Percentiles rank a stretch among this genome's conserved stretches.
These are phyloP conservation scores for Prosapia bicincta DNA, from an alignment of 2,888 invertebrate genomes.

Conservation along the genomic window DNA sequence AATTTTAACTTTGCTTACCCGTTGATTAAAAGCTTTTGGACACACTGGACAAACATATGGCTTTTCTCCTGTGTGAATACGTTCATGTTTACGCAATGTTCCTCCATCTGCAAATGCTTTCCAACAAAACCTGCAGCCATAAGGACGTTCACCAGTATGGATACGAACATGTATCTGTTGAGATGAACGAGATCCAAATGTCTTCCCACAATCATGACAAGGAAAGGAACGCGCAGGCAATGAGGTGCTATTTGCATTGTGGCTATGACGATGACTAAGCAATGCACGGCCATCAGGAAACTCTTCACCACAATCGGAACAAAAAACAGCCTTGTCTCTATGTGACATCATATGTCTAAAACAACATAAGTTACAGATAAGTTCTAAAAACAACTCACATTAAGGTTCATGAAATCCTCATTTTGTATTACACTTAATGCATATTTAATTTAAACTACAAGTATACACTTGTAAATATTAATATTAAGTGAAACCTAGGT, in stretches of 20 bases:
- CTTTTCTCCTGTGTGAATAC: constrained; percentile 81
- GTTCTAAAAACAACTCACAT: constrained; percentile 4
- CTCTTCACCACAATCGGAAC: constrained; percentile 66
- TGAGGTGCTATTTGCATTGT: constrained; percentile 43
- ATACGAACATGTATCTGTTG: constrained; percentile 79
- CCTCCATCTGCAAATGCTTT: constrained; percentile 88
- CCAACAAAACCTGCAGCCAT: constrained; percentile 83
- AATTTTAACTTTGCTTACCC: too few species aligned
- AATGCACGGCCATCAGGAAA: constrained; percentile 66
- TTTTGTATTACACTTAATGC: too few species aligned
- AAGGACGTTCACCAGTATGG: constrained; percentile 80
- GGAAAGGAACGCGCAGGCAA: constrained; percentile 64
- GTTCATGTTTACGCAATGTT: constrained; percentile 77
- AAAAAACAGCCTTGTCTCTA: constrained; percentile 65
- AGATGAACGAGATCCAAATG: constrained; percentile 63
- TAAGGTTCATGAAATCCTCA: too few species aligned
- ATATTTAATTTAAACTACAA: too few species aligned
- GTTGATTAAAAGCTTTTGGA: constrained; percentile 82
- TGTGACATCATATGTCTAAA: constrained; percentile 64
- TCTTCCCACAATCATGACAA: constrained; percentile 79
- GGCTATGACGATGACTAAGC: constrained; percentile 67
- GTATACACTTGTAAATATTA: too few species aligned
- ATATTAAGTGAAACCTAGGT: too few species aligned
- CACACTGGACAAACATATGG: constrained; percentile 86
- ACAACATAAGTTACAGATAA: too few species aligned